Evolutionary conservation across 30 jellyfish, hydroid and myxozoan species (phyloP).

Genomic region (Hydractinia echinata): DNA sequence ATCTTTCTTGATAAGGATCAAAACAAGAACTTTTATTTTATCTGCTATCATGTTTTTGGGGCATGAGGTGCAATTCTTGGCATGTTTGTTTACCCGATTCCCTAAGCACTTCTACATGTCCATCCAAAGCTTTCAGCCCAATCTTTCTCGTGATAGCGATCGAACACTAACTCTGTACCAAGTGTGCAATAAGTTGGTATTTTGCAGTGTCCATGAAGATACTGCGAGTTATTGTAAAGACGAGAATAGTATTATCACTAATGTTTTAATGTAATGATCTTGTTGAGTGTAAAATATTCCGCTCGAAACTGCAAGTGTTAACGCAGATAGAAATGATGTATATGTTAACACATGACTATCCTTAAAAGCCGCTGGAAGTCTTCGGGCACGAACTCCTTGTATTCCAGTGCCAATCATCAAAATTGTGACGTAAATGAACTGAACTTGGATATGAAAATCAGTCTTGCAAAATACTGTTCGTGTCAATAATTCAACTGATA

Average conservation of each 20-base stretch:
- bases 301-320: neutral
- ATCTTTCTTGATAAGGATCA: constrained; percentile 4
- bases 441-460: neutral
- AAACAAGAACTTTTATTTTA: neutral
- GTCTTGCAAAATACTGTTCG: neutral
- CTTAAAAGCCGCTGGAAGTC: neutral
- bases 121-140: no score
- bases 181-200: no score
- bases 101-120: no score
- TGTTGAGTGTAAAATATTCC: neutral
- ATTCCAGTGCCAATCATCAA: neutral
- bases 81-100: no score
- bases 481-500: neutral
- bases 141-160: no score
- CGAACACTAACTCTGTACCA: no score
- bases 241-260: no score
- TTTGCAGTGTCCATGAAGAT: no score
- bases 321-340: neutral
- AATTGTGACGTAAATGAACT: neutral
- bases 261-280: neutral
- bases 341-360: neutral
- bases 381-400: constrained; percentile 4
- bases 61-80: no score
- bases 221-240: no score
- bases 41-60: no score